Base-by-base conservation (phyloP, 2,797 vertebrate genomes). In the Phalanger gymnotis region DNA sequence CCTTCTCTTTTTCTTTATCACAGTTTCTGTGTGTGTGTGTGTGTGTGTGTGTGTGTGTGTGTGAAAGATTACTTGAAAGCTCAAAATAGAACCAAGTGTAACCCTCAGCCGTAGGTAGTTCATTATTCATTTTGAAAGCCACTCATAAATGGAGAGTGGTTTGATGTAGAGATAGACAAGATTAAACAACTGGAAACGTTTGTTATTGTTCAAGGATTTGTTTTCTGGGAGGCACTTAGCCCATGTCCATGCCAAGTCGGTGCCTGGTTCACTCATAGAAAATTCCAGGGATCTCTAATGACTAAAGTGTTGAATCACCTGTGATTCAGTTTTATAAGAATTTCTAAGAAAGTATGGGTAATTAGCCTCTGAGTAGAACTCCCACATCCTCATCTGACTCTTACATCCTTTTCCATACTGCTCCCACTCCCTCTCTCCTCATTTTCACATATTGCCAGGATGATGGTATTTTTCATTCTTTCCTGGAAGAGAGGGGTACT, bases 251-350 rank as follows among this genome's bases (percentile, higher is more conserved):
- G 97, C 98, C 97, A 96, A 94, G 95, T 91, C 96, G 93, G 97
- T 98, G 97, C 98, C 98, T 98, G n/a, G 97, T 96, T 99, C 98
- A 98, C 97, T 98, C 98, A 98, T 97, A 97, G 93, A 94, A 93
- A 97, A 97, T 97, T 98, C 97, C 96, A 94, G 95, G 95, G 97
- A 96, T 98, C 97, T 98, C 97, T 98, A 98, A 98, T 97, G 97
- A 96, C 95, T 97, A 98, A 98, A 98, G 96, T 96, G 97, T 97
- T 96, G 97, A 98, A 96, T 98, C 98, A 98, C 96, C 93, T 97
- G 96, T 98, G 98, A 98, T 97, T 98, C 98, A 98, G 96, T 95
- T 98, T 97, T 97, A 95, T 95, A 96, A 97, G 97, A 93, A 98
- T 96, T 98, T 98, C 94, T 98, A 97, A 98, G 97, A 96, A 98